Percentiles rank a stretch among this genome's conserved stretches.
Evolutionary conservation across 2,888 invertebrate genomes (phyloP).

Genomic region (Tenthredo livida): DNA sequence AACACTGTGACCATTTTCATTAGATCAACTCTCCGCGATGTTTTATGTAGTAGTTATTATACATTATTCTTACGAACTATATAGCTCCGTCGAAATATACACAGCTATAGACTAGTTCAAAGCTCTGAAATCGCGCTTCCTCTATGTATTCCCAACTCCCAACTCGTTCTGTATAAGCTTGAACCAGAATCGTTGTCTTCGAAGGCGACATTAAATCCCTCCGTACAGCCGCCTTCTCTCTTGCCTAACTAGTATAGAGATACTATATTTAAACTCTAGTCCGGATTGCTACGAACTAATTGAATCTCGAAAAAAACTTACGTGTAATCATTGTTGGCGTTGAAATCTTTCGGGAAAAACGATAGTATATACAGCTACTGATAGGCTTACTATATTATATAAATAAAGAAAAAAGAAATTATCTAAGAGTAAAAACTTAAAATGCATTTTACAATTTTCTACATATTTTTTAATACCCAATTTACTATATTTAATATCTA

Average conservation of each 20-base stretch:
- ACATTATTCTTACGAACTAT: background rate
- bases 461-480: background rate
- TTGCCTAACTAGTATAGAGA: background rate
- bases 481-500: background rate
- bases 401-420: background rate
- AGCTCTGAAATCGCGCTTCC: background rate
- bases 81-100: background rate
- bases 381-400: too few species aligned
- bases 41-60: background rate
- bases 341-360: background rate
- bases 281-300: constrained; percentile 32
- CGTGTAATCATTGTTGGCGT: background rate
- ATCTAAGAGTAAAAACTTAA: background rate
- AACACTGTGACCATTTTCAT: constrained; percentile 1
- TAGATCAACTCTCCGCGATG: background rate
- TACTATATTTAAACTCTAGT: constrained; percentile 41
- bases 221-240: background rate
- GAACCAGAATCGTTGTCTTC: background rate
- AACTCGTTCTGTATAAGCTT: constrained; percentile 2
- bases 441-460: background rate
- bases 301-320: constrained; percentile 10
- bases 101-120: background rate
- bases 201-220: constrained; percentile 37
- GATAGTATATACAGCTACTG: too few species aligned
- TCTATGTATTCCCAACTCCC: background rate